A percentile compares a stretch with the other conserved stretches of the same genome.
phyloP scores from a whole-genome alignment of 2,113 vertebrate species.

The Leucosticte australis region DNA sequence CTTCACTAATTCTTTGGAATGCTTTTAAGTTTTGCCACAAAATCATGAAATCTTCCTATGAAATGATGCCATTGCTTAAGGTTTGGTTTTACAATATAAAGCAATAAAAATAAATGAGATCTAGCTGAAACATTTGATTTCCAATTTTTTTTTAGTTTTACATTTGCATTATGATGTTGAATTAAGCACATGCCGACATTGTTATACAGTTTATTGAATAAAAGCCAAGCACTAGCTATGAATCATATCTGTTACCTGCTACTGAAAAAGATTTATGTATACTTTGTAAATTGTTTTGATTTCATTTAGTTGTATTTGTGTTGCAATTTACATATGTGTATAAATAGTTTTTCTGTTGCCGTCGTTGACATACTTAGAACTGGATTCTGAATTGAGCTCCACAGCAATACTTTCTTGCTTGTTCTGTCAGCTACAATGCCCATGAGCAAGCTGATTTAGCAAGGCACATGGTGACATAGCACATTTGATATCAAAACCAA shows the following conservation, averaged over 20 bases:
- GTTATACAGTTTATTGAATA: not conserved
- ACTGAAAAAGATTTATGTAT: not conserved
- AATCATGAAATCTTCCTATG: not conserved
- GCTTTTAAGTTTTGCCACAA: conserved; percentile 28
- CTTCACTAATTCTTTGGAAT: conserved; percentile 36
- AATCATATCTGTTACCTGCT: not conserved
- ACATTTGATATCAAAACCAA: not conserved
- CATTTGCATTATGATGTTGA: not conserved
- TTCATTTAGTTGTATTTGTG: not conserved
- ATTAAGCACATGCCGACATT: not conserved
- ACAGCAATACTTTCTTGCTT: not conserved
- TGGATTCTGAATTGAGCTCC: not conserved
- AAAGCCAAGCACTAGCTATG: not conserved
- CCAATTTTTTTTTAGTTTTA: not conserved
- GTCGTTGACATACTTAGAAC: not conserved
- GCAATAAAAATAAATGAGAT: not conserved
- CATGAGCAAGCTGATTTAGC: conserved; percentile 28
- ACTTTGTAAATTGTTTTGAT: conserved; percentile 2
- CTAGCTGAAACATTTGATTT: not conserved
- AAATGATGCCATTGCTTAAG: not conserved
- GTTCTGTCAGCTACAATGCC: not conserved
- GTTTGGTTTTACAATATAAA: not conserved
- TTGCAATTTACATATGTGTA: not conserved
- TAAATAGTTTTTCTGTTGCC: not conserved
- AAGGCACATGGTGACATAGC: conserved; percentile 4